A percentile compares a stretch with the other conserved stretches of the same genome.
These are phyloP conservation scores for Dexiosoma caninum DNA, from an alignment of 2,888 invertebrate genomes.

Conservation along the genomic window DNA sequence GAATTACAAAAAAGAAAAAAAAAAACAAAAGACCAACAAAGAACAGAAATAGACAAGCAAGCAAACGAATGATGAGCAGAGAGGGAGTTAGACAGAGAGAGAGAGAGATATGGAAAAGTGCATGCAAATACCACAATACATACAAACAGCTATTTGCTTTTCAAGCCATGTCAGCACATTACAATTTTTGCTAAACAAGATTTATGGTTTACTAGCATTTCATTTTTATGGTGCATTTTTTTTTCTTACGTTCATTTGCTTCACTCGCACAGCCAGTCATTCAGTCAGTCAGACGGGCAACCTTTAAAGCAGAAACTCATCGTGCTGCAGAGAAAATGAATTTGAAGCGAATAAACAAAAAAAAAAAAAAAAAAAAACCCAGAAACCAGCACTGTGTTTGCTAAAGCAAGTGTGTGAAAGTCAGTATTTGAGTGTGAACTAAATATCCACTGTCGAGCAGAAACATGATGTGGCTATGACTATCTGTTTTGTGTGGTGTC, in stretches of 20 bases:
- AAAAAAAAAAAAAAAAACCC: background rate
- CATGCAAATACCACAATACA: constrained; percentile 45
- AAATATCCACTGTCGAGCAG: constrained; percentile 21
- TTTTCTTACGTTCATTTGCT: background rate
- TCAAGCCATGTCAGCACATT: constrained; percentile 65
- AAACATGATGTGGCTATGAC: constrained; percentile 53
- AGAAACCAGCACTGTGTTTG: constrained; percentile 31
- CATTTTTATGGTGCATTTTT: constrained; percentile 49
- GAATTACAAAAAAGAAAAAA: constrained; percentile 15
- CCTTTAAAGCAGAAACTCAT: constrained; percentile 23
- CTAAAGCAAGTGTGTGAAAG: constrained; percentile 9
- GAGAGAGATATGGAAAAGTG: too few species aligned
- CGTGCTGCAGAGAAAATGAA: constrained; percentile 36
- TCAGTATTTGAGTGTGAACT: constrained; percentile 23
- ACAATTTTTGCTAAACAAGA: constrained; percentile 68
- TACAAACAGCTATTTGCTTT: constrained; percentile 59
- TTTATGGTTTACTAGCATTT: constrained; percentile 67
- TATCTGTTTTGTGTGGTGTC: constrained; percentile 55
- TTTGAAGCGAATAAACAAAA: background rate
- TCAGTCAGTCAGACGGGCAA: background rate
- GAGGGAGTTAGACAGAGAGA: too few species aligned
- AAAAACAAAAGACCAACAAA: background rate
- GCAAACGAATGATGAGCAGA: background rate
- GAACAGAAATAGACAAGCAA: constrained; percentile 28
- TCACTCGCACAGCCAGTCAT: background rate